Evolutionary conservation across 2,888 invertebrate species (phyloP).

Genomic region (Nomada lathburiana): DNA sequence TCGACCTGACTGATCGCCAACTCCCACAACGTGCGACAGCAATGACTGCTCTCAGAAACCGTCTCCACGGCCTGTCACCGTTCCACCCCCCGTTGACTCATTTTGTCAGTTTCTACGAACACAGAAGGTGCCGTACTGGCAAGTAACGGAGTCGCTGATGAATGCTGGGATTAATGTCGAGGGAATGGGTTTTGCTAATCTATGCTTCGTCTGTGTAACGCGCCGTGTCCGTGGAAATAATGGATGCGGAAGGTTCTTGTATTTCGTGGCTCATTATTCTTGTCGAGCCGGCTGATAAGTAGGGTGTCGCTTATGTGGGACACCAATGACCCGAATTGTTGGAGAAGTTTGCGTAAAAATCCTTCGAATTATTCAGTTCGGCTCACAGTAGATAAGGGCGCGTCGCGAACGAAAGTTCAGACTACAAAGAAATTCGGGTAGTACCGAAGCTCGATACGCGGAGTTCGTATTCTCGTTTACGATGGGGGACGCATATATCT

Average conservation of each 20-base stretch:
- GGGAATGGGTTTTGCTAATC: slow-evolving; percentile 25
- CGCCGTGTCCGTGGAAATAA: too few species aligned
- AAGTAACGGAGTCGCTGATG: slow-evolving; percentile 37
- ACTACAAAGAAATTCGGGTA: too few species aligned
- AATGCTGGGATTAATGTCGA: slow-evolving; percentile 57
- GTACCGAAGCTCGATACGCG: too few species aligned
- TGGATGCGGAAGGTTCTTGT: too few species aligned
- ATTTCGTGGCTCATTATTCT: too few species aligned
- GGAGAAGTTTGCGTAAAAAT: too few species aligned
- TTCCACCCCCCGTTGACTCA: slow-evolving; percentile 4
- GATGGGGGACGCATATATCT: not conserved
- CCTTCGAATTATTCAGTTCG: too few species aligned
- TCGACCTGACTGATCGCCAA: slow-evolving; percentile 82
- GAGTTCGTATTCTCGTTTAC: not conserved
- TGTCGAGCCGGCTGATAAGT: too few species aligned
- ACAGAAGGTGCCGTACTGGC: slow-evolving; percentile 21
- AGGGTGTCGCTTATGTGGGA: too few species aligned
- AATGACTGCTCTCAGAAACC: slow-evolving; percentile 55
- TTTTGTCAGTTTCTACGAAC: slow-evolving; percentile 39
- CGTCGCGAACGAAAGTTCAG: too few species aligned
- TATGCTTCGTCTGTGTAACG: not conserved
- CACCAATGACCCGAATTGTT: too few species aligned
- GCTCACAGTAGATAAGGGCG: too few species aligned
- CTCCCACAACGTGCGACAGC: slow-evolving; percentile 74
- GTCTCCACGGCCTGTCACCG: slow-evolving; percentile 37